phyloP scores from a whole-genome alignment of 2,113 vertebrate genomes.

The Rafetus swinhoei region DNA sequence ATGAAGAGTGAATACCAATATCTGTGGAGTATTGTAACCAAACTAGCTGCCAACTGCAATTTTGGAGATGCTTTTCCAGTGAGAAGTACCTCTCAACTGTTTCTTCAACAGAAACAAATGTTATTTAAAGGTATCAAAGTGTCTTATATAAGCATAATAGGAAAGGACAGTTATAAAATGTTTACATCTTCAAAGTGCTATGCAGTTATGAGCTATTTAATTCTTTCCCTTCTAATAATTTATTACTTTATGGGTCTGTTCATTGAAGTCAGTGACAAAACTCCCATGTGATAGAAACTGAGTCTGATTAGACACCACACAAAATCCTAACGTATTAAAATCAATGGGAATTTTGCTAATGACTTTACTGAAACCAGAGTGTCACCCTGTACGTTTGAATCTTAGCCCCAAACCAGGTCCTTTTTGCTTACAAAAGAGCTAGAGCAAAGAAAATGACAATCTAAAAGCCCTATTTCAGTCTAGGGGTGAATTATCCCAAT shows the following conservation, averaged over 20 bases:
- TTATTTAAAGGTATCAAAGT: conserved; percentile 33
- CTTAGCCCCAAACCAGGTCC: not conserved
- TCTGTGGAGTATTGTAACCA: conserved; percentile 55
- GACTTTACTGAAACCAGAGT: not conserved
- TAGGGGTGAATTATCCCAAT: not conserved
- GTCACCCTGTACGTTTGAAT: not conserved
- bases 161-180: not conserved
- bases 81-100: conserved; percentile 34
- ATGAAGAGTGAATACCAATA: conserved; percentile 40
- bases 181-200: not conserved
- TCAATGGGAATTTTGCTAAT: not conserved
- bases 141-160: not conserved
- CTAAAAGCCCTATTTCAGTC: not conserved
- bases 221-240: not conserved
- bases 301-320: not conserved
- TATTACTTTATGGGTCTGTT: not conserved
- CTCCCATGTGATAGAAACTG: not conserved
- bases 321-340: not conserved
- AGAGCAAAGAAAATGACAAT: not conserved
- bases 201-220: not conserved
- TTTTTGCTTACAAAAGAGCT: not conserved
- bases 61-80: conserved; percentile 56
- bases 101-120: conserved; percentile 17
- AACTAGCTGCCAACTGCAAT: not conserved
- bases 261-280: not conserved